A percentile compares a stretch with the other conserved stretches of the same genome.
Conservation (phyloP, 2,113 vertebrate species). For the Cynocephalus volans region DNA sequence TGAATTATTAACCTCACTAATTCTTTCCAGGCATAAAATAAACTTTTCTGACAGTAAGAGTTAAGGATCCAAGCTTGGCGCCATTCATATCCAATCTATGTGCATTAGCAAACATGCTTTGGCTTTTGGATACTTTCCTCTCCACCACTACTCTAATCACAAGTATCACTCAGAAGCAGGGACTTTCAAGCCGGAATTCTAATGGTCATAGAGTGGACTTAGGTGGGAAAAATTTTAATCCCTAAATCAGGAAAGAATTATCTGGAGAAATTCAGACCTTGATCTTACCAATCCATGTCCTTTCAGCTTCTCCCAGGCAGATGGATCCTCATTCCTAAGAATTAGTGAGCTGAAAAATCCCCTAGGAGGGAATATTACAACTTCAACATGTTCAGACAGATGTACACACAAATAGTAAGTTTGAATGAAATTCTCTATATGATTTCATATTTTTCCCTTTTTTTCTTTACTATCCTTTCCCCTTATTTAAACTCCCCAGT, state of each 20-base stretch:
- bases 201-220: neutral
- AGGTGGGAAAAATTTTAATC: neutral
- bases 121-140: neutral
- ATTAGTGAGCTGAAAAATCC: neutral
- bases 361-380: neutral
- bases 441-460: neutral
- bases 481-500: slow-evolving; percentile 8
- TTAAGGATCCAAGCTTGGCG: neutral
- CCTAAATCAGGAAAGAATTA: neutral
- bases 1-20: slow-evolving; percentile 12
- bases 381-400: slow-evolving; percentile 11
- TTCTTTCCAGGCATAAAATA: slow-evolving; percentile 39
- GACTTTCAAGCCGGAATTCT: neutral
- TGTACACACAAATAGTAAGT: neutral
- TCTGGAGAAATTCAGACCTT: slow-evolving; percentile 26
- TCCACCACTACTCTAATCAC: neutral
- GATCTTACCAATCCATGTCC: neutral
- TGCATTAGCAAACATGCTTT: neutral
- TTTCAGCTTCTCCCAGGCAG: neutral
- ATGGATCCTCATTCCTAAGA: neutral
- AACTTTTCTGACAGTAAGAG: neutral
- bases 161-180: neutral
- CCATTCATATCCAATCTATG: neutral
- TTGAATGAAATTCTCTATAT: neutral
- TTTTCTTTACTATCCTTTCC: neutral